Evolutionary conservation across 2,888 invertebrate genomes (phyloP).

Genomic region (Hydropsyche betteni): DNA sequence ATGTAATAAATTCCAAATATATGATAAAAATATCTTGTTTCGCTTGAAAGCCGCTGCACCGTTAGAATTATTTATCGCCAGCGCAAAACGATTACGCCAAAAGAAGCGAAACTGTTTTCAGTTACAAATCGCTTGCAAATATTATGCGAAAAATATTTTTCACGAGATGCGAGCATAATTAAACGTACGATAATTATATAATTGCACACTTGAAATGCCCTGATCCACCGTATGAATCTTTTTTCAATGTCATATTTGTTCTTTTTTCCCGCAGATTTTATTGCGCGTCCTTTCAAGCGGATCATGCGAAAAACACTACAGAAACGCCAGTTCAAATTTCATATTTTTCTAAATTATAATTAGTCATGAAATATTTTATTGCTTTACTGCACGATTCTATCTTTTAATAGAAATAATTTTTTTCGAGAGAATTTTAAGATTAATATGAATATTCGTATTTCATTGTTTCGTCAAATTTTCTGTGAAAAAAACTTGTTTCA

Average conservation of each 20-base stretch:
- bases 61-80: conserved; percentile 12
- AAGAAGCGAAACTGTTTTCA: neutral
- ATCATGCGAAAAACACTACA: conserved; percentile 10
- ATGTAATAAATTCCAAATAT: too few relatives aligned
- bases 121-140: neutral
- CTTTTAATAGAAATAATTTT: too few relatives aligned
- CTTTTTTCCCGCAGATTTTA: conserved; percentile 39
- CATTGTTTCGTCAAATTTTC: neutral
- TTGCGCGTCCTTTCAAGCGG: conserved; percentile 43
- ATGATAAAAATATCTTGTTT: too few relatives aligned
- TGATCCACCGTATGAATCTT: conserved; percentile 18
- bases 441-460: neutral
- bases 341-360: neutral
- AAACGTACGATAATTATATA: too few relatives aligned
- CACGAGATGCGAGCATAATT: too few relatives aligned
- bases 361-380: too few relatives aligned
- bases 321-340: neutral
- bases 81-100: neutral
- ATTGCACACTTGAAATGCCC: conserved; percentile 6
- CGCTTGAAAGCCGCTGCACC: conserved; percentile 12
- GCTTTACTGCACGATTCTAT: too few relatives aligned
- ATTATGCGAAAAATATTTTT: neutral
- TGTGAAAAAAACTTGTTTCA: neutral
- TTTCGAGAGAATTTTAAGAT: neutral
- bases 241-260: conserved; percentile 47